Evolutionary conservation across 2,888 invertebrate species (phyloP).

Genomic region (Amblyjoppa proteus): DNA sequence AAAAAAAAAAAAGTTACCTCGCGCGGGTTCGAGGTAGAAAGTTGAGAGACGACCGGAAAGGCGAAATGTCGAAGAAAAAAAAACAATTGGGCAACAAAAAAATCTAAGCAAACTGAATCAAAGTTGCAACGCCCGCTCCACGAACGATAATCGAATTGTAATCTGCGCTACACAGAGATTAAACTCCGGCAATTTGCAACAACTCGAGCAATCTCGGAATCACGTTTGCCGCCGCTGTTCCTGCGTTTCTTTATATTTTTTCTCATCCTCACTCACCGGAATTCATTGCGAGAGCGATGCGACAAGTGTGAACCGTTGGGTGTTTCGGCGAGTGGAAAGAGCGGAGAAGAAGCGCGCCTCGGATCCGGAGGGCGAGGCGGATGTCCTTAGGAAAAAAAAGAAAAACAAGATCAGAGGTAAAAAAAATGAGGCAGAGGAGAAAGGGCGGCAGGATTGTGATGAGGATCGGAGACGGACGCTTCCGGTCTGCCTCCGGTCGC

Average conservation of each 20-base stretch:
- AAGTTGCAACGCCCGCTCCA: no score
- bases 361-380: conserved; percentile 5
- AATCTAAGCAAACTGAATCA: not conserved
- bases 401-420: not conserved
- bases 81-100: not conserved
- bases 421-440: conserved; percentile 1
- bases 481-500: conserved; percentile 20
- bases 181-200: not conserved
- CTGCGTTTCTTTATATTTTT: not conserved
- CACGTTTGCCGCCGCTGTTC: not conserved
- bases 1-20: not conserved
- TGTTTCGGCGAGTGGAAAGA: not conserved
- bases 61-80: conserved; percentile 8
- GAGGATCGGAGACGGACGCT: conserved; percentile 26
- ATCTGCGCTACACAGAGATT: not conserved
- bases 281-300: conserved; percentile 23
- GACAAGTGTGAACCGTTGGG: conserved; percentile 3
- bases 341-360: not conserved
- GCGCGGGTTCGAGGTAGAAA: not conserved
- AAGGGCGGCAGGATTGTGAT: conserved; percentile 19
- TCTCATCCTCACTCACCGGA: not conserved
- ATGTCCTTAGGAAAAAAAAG: not conserved
- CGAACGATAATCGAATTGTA: no score
- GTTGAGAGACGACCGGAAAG: not conserved
- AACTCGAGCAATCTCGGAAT: not conserved